Base-by-base conservation (phyloP, 1,140 invertebrate genomes). In the Aporrectodea caliginosa region DNA sequence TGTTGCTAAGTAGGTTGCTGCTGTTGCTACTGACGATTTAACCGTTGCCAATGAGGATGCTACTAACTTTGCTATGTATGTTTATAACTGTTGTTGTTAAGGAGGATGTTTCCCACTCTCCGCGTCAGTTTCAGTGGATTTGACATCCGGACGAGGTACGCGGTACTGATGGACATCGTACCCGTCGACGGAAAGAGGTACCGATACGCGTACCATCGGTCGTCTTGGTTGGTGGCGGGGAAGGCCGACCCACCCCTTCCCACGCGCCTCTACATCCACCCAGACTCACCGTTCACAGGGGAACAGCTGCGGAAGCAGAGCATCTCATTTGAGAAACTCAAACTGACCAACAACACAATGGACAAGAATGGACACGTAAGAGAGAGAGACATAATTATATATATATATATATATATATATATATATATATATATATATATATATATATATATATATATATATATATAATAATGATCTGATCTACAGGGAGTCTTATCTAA, bases 331-430 rank as follows among this genome's bases (percentile, higher is more conserved):
- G 98, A 99, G 91, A 99, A 99, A 90, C 94, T 98, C 86, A 99
- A 99, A 90, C 92, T 99, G 82, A 99, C 97, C 86, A 99, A 99
- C 90, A 99, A 99, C 90, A 96, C 98, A 89, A 95, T 98, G 93
- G 97, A 99, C 89, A 98, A 97, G 89, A 94, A 96, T 86, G 96
- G 96, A 89, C 96, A 99, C 92, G 97, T 99, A 90, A 92, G 92
- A 89, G 27, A 68, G 16, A 1, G n/a, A 77, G n/a, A 27, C 27
- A 12, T 2, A 35, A 1, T 27, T 2, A 30, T 71, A 2, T 71
- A 31, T 1, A 22, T 71, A n/a, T 71, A 31, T 71, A 30, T 2
- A 27, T 14, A 1, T 27, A 70, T 1, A 70, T 27, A 70, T 14
- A 70, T 14, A 27, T 2, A 14, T 30, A 30, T n/a, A 69, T n/a